Evolutionary conservation across 2,888 invertebrate genomes (phyloP).

Genomic region (Catotricha subobsoleta): DNA sequence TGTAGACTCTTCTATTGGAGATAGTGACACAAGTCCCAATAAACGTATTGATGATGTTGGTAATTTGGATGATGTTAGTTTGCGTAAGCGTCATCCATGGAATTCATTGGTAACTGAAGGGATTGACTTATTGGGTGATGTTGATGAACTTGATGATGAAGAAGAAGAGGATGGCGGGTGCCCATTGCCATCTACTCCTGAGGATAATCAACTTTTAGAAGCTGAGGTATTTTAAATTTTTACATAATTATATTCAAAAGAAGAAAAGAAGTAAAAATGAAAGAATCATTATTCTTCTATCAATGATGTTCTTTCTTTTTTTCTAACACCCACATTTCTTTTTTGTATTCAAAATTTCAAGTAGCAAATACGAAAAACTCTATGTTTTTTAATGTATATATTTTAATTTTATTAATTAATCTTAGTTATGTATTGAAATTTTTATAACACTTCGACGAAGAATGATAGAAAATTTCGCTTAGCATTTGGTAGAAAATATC

Average conservation of each 20-base stretch:
- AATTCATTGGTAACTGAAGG: slow-evolving; percentile 20
- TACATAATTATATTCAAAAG: background rate
- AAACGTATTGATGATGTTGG: too few species aligned
- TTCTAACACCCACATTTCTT: too few species aligned
- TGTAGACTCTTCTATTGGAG: too few species aligned
- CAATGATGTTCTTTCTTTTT: slow-evolving; percentile 8
- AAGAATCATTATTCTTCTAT: background rate
- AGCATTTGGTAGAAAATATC: too few species aligned
- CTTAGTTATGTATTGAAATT: background rate
- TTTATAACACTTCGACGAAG: background rate
- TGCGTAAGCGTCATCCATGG: slow-evolving; percentile 27
- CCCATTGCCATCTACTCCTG: slow-evolving; percentile 70
- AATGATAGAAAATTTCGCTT: too few species aligned
- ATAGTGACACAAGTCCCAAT: too few species aligned
- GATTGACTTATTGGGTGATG: slow-evolving; percentile 22
- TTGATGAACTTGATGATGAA: slow-evolving; percentile 22
- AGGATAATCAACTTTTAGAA: slow-evolving; percentile 65
- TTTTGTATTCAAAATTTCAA: too few species aligned
- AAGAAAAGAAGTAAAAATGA: background rate
- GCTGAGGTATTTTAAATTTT: slow-evolving; percentile 52
- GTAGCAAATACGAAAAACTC: too few species aligned
- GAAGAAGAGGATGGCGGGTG: slow-evolving; percentile 61
- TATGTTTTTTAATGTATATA: too few species aligned
- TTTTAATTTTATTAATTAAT: background rate
- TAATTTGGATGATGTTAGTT: too few species aligned